These are phyloP conservation scores for Hyperoplus lanceolatus DNA, from an alignment of 2,797 vertebrate species.

Conservation along the genomic window DNA sequence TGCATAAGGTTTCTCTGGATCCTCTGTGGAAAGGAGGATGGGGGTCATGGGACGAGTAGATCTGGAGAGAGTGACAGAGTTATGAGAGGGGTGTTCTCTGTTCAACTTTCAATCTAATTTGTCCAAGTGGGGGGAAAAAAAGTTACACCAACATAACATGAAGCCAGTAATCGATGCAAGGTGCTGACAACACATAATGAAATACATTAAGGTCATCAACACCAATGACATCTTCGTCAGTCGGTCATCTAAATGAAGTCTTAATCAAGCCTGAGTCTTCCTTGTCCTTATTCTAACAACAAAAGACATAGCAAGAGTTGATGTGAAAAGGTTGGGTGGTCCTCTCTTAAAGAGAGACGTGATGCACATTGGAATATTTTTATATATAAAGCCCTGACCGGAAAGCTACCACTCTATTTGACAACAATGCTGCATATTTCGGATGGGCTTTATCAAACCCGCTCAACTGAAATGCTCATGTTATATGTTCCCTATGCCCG, in stretches of 20 bases:
- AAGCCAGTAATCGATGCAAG: neutral
- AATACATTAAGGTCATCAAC: slow-evolving; percentile 6
- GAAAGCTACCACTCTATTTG: too few species aligned
- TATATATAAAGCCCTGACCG: too few species aligned
- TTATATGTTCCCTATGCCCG: too few species aligned
- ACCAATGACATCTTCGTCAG: neutral
- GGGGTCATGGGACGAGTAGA: slow-evolving; percentile 5
- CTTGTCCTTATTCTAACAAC: neutral
- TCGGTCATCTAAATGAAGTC: neutral
- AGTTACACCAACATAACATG: slow-evolving; percentile 18
- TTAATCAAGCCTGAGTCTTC: neutral
- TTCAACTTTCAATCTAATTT: slow-evolving; percentile 44
- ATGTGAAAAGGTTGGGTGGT: too few species aligned
- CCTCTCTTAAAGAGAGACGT: too few species aligned
- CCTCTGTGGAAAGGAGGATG: slow-evolving; percentile 32
- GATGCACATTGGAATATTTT: too few species aligned
- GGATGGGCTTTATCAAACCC: too few species aligned
- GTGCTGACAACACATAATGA: slow-evolving; percentile 41
- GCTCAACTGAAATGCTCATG: too few species aligned
- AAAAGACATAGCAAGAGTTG: neutral
- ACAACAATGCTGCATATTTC: too few species aligned
- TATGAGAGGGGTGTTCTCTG: slow-evolving; percentile 36
- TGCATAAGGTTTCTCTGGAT: slow-evolving; percentile 71
- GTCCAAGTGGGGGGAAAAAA: slow-evolving; percentile 14
- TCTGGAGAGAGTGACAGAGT: slow-evolving; percentile 29